Conservation (phyloP, 2,113 vertebrate genomes). For the Pomatorhinus ruficollis region DNA sequence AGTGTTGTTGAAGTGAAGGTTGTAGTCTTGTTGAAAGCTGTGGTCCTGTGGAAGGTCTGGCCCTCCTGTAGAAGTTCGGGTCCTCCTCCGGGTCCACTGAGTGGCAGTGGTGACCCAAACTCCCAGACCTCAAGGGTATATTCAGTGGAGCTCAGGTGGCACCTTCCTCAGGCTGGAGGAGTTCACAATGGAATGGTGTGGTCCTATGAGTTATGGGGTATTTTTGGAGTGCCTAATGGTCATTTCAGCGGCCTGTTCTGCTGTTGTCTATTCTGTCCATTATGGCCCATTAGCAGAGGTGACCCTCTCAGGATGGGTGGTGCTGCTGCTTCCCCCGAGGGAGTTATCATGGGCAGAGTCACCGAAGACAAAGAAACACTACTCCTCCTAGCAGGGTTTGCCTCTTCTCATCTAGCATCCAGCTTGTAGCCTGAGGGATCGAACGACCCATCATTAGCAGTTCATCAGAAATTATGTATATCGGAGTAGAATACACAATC, state of each 20-base stretch:
- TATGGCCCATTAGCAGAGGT: background rate
- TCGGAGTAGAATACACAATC: background rate
- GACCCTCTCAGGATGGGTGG: background rate
- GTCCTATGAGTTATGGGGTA: background rate
- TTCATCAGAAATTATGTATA: background rate
- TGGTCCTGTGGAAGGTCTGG: too few relatives aligned
- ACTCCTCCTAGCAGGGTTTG: background rate
- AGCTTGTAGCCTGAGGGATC: background rate
- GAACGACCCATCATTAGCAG: background rate
- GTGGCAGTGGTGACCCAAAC: accelerated
- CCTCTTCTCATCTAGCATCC: background rate
- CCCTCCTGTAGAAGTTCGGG: accelerated
- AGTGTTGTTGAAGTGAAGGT: background rate
- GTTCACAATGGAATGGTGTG: background rate
- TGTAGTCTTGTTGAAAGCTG: background rate
- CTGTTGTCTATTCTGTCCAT: background rate
- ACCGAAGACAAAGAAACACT: background rate
- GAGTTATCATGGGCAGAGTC: background rate
- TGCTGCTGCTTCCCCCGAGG: background rate
- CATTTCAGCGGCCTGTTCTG: background rate
- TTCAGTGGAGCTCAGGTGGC: background rate
- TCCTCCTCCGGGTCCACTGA: background rate
- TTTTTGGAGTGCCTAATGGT: background rate
- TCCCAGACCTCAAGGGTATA: background rate
- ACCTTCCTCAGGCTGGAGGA: accelerated